A percentile compares a stretch with the other conserved stretches of the same genome.
phyloP scores from a whole-genome alignment of 2,113 vertebrate genomes.

The Epinephelus fuscoguttatus region DNA sequence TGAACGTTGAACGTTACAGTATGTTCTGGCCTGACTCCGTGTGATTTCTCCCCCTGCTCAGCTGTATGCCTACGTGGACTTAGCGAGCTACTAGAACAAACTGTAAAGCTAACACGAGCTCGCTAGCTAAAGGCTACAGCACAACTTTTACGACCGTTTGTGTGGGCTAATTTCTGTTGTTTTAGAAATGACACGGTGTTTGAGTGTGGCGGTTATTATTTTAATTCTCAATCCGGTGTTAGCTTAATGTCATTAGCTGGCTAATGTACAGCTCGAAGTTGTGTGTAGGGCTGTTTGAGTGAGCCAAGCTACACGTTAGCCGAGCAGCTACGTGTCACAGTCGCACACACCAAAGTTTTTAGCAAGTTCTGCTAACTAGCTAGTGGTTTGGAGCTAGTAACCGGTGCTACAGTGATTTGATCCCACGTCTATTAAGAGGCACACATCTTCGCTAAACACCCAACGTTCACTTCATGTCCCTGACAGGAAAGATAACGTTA shows the following conservation, averaged over 20 bases:
- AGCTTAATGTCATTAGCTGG: constrained; percentile 12
- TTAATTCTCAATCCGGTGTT: not conserved
- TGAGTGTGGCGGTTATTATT: not conserved
- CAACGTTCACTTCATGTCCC: no score
- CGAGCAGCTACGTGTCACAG: constrained; percentile 86
- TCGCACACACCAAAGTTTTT: constrained; percentile 83
- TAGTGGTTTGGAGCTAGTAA: constrained; percentile 2
- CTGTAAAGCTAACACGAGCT: constrained; percentile 71
- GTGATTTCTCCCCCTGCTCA: constrained; percentile 77
- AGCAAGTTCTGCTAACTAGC: constrained; percentile 79
- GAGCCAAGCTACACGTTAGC: constrained; percentile 62
- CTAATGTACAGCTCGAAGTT: constrained; percentile 53
- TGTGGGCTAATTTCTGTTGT: not conserved
- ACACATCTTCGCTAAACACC: not conserved
- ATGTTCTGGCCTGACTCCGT: constrained; percentile 82
- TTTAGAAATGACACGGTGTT: not conserved
- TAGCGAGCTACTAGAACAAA: constrained; percentile 71
- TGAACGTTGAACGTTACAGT: constrained; percentile 9
- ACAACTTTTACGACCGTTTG: constrained; percentile 16
- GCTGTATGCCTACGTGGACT: constrained; percentile 88
- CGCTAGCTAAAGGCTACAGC: constrained; percentile 55
- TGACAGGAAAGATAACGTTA: not conserved
- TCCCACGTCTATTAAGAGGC: not conserved
- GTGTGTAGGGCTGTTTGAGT: constrained; percentile 58
- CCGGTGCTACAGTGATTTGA: not conserved